A percentile compares a stretch with the other conserved stretches of the same genome.
Conservation (phyloP, 2,113 vertebrate species). For the Colaptes auratus region DNA sequence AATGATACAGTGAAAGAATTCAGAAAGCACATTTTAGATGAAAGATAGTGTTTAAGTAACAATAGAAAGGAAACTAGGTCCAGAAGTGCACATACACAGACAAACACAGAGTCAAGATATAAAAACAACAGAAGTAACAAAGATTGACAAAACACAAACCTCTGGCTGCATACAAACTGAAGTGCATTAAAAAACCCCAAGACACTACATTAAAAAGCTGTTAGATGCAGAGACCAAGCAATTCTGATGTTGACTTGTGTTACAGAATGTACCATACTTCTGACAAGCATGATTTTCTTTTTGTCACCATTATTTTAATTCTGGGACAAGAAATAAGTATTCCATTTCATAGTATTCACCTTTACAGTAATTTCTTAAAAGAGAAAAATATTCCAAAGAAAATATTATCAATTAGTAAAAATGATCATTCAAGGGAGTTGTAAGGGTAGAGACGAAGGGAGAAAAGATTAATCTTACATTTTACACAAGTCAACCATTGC, state of each 20-base stretch:
- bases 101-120: not conserved
- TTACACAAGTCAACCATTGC: not conserved
- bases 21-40: not conserved
- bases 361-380: not conserved
- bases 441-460: not conserved
- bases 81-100: not conserved
- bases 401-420: not conserved
- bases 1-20: not conserved
- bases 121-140: not conserved
- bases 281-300: not conserved
- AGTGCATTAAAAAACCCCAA: not conserved
- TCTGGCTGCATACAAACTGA: not conserved
- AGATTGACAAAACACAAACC: not conserved
- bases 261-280: not conserved
- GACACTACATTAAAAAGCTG: not conserved
- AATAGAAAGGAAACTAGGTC: not conserved
- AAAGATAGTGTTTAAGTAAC: not conserved
- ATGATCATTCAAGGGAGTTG: not conserved
- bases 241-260: not conserved
- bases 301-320: not conserved
- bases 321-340: not conserved
- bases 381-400: not conserved
- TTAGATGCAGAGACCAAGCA: not conserved
- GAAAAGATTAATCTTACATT: not conserved
- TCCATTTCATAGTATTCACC: not conserved